A percentile compares a stretch with the other conserved stretches of the same genome.
Evolutionary conservation across 2,113 vertebrate species (phyloP).

Genomic region (Corythaixoides concolor): DNA sequence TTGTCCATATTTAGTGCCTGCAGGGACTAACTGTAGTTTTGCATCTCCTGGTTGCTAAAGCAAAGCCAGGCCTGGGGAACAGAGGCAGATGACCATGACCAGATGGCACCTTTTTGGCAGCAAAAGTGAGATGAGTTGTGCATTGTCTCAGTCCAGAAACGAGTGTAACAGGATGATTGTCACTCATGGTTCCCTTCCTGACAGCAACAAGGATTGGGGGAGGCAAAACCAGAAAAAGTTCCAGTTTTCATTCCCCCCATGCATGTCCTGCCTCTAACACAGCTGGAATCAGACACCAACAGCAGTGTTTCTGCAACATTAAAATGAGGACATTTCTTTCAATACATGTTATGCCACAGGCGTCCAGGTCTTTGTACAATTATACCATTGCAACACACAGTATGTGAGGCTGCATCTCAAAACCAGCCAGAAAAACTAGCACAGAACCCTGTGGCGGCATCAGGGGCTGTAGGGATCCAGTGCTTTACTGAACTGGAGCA

Average conservation of each 20-base stretch:
- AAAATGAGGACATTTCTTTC: not conserved
- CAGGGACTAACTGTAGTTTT: not conserved
- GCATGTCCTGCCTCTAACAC: not conserved
- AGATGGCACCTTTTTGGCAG: not conserved
- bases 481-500: not conserved
- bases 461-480: not conserved
- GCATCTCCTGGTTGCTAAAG: not conserved
- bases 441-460: not conserved
- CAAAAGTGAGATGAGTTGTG: not conserved
- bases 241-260: not conserved
- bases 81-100: not conserved
- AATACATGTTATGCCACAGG: not conserved
- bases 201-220: not conserved
- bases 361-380: not conserved
- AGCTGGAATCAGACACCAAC: not conserved
- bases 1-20: not conserved
- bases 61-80: not conserved
- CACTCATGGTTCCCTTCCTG: not conserved
- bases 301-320: not conserved
- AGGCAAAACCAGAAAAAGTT: not conserved
- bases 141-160: not conserved
- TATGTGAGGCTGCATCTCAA: not conserved
- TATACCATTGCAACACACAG: not conserved
- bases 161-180: rapidly evolving
- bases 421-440: not conserved